Evolutionary conservation across 2,888 invertebrate genomes (phyloP).

Genomic region (Drosophila mulleri): DNA sequence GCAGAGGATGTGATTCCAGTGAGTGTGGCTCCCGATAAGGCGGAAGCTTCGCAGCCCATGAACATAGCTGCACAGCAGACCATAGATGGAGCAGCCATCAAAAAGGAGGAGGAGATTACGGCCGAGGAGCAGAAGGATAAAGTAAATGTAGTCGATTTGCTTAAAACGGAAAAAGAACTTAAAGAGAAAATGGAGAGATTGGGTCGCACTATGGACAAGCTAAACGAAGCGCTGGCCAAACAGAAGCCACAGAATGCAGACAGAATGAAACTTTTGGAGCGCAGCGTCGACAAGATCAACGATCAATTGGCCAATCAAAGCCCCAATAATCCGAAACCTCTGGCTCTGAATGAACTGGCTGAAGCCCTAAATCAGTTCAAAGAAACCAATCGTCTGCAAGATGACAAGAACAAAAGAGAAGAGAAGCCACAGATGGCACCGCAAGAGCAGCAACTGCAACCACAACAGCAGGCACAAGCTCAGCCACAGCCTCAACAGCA

Average conservation of each 20-base stretch:
- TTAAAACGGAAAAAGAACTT: constrained; percentile 81
- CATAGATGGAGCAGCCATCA: constrained; percentile 85
- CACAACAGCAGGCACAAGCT: neutral
- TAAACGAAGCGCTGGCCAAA: constrained; percentile 85
- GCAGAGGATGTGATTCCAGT: neutral
- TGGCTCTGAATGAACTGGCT: constrained; percentile 80
- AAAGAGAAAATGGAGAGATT: constrained; percentile 81
- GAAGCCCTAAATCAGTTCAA: constrained; percentile 85
- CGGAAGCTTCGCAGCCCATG: neutral
- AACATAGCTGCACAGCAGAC: constrained; percentile 49
- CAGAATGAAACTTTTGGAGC: constrained; percentile 81
- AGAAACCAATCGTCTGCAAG: constrained; percentile 58
- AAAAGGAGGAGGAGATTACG: constrained; percentile 85
- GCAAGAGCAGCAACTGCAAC: constrained; percentile 4
- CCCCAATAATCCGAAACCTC: constrained; percentile 77
- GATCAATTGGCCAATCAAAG: constrained; percentile 84
- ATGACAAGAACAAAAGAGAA: constrained; percentile 12
- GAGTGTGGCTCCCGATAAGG: neutral
- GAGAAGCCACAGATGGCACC: constrained; percentile 11
- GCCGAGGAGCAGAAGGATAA: constrained; percentile 82
- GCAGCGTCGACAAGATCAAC: constrained; percentile 85
- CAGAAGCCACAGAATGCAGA: constrained; percentile 81
- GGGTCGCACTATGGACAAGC: constrained; percentile 85
- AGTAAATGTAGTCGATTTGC: constrained; percentile 78
- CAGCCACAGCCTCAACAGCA: neutral